Conservation (phyloP, 1,140 invertebrate genomes). For the Pristionchus pacificus region DNA sequence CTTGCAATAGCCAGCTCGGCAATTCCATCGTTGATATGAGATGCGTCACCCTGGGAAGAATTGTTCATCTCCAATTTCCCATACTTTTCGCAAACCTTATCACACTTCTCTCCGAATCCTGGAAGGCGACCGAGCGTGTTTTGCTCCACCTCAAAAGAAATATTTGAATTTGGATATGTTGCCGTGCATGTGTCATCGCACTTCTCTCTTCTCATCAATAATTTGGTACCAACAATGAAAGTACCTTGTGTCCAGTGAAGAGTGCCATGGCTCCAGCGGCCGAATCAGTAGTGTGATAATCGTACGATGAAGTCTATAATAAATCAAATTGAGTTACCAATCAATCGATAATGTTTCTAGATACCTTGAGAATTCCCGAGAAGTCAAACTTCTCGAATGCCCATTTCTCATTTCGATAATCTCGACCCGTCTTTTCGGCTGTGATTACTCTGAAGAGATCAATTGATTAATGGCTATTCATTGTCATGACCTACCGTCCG, state of each 20-base stretch:
- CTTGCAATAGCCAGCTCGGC: conserved; percentile 59
- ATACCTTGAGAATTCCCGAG: conserved; percentile 20
- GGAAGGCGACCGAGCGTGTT: conserved; percentile 66
- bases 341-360: conserved; percentile 13
- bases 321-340: not conserved
- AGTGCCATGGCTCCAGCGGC: conserved; percentile 76
- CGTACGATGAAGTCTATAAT: conserved; percentile 73
- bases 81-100: no score
- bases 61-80: not conserved
- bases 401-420: conserved; percentile 8
- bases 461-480: not conserved
- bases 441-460: conserved; percentile 65
- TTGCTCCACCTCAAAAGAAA: conserved; percentile 51
- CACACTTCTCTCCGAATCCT: conserved; percentile 37
- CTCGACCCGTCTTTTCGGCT: conserved; percentile 61
- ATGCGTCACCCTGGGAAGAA: no score
- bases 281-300: conserved; percentile 74
- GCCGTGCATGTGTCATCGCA: no score
- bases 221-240: no score
- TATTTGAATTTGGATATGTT: no score
- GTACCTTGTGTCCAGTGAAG: conserved; percentile 72
- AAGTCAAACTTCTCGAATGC: conserved; percentile 25
- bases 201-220: no score
- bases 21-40: conserved; percentile 29
- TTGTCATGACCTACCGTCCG: conserved; percentile 52